Percentiles rank a stretch among this genome's conserved stretches.
phyloP scores from a whole-genome alignment of 2,888 invertebrate genomes.

The Octodonta nipae region DNA sequence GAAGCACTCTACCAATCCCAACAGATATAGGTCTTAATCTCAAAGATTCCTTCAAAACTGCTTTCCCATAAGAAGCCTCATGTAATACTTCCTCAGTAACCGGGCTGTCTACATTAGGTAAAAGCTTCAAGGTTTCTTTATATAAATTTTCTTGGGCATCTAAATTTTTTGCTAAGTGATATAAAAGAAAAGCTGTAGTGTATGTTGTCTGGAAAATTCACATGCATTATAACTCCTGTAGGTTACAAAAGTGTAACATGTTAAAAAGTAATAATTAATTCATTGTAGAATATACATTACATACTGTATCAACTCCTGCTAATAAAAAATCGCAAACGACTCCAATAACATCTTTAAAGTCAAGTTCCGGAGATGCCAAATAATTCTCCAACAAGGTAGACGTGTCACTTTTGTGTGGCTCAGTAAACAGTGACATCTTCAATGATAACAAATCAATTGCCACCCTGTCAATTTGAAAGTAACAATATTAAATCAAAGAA shows the following conservation, averaged over 20 bases:
- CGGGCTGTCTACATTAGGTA: slow-evolving; percentile 39
- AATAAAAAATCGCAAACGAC: slow-evolving; percentile 72
- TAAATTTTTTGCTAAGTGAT: slow-evolving; percentile 61
- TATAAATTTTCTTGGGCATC: slow-evolving; percentile 46
- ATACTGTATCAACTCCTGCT: slow-evolving; percentile 76
- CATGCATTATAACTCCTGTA: slow-evolving; percentile 2
- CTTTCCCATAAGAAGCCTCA: slow-evolving; percentile 59
- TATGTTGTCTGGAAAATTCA: slow-evolving; percentile 53
- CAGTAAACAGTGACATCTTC: slow-evolving; percentile 41
- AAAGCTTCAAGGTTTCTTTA: slow-evolving; percentile 30
- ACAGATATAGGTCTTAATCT: slow-evolving; percentile 72
- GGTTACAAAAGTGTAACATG: background rate
- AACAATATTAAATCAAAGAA: slow-evolving; percentile 6
- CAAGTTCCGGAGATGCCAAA: slow-evolving; percentile 52
- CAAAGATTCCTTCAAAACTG: slow-evolving; percentile 72
- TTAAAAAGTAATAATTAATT: background rate
- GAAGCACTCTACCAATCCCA: slow-evolving; percentile 64
- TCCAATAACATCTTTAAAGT: slow-evolving; percentile 67
- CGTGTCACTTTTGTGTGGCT: slow-evolving; percentile 18
- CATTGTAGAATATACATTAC: too few relatives aligned
- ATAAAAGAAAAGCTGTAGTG: slow-evolving; percentile 61
- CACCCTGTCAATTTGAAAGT: slow-evolving; percentile 38
- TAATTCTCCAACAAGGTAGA: slow-evolving; percentile 50
- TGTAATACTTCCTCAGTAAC: slow-evolving; percentile 46
- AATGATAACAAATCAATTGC: slow-evolving; percentile 51